These are phyloP conservation scores for Scomberomorus guttatus DNA, from an alignment of 2,797 vertebrate genomes.

Conservation along the genomic window DNA sequence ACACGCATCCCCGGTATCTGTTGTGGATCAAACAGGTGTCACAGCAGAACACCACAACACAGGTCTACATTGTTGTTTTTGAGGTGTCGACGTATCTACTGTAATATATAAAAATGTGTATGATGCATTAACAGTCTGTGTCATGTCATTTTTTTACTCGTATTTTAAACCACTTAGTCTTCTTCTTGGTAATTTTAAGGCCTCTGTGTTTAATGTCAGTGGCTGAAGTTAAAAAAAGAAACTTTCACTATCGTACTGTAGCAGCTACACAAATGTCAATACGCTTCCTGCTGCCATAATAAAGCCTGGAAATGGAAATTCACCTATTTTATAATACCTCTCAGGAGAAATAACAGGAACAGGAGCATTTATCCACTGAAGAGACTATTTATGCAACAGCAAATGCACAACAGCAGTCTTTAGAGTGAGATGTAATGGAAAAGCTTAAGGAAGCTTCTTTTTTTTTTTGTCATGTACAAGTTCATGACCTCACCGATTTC, in stretches of 20 bases:
- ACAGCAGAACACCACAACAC: no score
- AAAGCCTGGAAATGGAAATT: conserved; percentile 18
- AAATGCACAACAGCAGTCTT: conserved; percentile 57
- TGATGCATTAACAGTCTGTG: neutral
- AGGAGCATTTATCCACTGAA: conserved; percentile 26
- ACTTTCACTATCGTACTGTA: neutral
- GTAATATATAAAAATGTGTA: neutral
- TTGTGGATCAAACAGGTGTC: neutral
- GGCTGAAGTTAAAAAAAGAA: neutral
- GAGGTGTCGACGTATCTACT: neutral
- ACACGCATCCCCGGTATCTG: neutral
- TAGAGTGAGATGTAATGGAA: conserved; percentile 59
- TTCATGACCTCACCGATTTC: conserved; percentile 56
- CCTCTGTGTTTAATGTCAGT: neutral
- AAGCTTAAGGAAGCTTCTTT: conserved; percentile 26
- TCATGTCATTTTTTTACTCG: neutral
- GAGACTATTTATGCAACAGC: conserved; percentile 48
- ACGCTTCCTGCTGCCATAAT: neutral
- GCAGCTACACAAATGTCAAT: neutral
- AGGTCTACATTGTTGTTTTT: neutral
- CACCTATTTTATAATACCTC: conserved; percentile 27
- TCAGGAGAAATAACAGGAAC: conserved; percentile 40
- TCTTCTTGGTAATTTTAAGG: neutral
- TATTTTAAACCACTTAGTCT: neutral
- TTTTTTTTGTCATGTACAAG: conserved; percentile 40